These are phyloP conservation scores for Macrophya annulata DNA, from an alignment of 2,888 invertebrate genomes.

Conservation along the genomic window DNA sequence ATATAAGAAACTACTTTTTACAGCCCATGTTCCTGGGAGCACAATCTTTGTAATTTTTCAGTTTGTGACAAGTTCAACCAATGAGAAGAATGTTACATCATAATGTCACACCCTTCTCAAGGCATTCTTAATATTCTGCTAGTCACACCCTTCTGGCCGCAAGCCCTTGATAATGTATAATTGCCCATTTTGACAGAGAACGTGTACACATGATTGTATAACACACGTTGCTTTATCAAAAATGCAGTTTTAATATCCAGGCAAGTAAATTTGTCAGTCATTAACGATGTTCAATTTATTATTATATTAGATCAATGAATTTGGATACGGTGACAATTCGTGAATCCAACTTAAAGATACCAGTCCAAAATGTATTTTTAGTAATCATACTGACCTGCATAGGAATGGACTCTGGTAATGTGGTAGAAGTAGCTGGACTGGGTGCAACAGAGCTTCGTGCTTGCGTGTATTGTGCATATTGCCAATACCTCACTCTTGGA, in stretches of 20 bases:
- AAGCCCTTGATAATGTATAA: not conserved
- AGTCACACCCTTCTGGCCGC: slow-evolving; percentile 1
- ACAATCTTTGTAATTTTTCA: not conserved
- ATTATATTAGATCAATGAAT: slow-evolving; percentile 3
- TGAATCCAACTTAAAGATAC: not conserved
- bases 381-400: slow-evolving; percentile 82
- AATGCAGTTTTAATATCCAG: not conserved
- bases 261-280: not conserved
- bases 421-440: slow-evolving; percentile 79
- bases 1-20: not conserved
- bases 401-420: slow-evolving; percentile 83
- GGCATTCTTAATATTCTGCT: not conserved
- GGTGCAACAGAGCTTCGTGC: slow-evolving; percentile 74
- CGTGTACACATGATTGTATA: slow-evolving; percentile 37
- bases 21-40: not conserved
- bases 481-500: slow-evolving; percentile 84
- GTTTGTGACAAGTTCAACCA: not conserved
- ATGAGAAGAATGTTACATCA: not conserved
- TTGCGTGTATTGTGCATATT: slow-evolving; percentile 75
- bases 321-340: not conserved
- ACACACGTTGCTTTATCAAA: slow-evolving; percentile 7
- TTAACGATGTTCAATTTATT: not conserved
- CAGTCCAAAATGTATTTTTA: slow-evolving; percentile 19
- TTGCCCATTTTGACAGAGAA: not conserved
- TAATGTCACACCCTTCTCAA: not conserved